These are phyloP conservation scores for Spisula solida DNA, from an alignment of 2,888 invertebrate species.

Conservation along the genomic window DNA sequence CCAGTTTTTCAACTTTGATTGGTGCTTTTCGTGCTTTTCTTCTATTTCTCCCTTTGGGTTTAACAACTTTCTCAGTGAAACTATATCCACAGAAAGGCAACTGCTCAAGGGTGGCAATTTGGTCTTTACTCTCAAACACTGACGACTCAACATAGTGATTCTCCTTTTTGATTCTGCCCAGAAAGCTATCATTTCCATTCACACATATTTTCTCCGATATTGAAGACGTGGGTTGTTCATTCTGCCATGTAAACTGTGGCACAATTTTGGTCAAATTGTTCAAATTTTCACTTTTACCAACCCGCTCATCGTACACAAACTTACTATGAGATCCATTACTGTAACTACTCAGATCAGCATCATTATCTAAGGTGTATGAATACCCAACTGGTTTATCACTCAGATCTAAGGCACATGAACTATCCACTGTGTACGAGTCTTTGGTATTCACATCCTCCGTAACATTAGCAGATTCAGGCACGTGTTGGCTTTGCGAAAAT, in stretches of 20 bases:
- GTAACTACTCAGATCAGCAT: slow-evolving; percentile 20
- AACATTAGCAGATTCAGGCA: background rate
- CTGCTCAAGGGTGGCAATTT: background rate
- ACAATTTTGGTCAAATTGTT: background rate
- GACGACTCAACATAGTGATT: background rate
- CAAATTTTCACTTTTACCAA: background rate
- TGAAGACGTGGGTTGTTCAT: slow-evolving; percentile 9
- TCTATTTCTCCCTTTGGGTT: slow-evolving; percentile 39
- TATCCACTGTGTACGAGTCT: background rate
- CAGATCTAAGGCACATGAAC: slow-evolving; percentile 48
- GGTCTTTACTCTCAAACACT: slow-evolving; percentile 11
- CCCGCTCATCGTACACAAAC: slow-evolving; percentile 19
- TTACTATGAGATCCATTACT: slow-evolving; percentile 28
- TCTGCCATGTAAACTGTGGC: slow-evolving; percentile 32
- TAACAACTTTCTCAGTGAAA: background rate
- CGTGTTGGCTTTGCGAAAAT: slow-evolving; percentile 35
- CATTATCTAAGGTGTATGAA: slow-evolving; percentile 55
- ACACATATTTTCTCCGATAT: background rate
- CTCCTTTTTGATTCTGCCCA: background rate
- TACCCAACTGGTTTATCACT: slow-evolving; percentile 45
- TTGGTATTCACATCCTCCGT: background rate
- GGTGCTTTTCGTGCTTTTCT: slow-evolving; percentile 54
- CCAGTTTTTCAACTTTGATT: slow-evolving; percentile 41
- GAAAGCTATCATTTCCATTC: background rate
- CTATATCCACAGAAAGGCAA: background rate